Conservation (phyloP, 2,797 vertebrate species). For the Muscicapa comitata region DNA sequence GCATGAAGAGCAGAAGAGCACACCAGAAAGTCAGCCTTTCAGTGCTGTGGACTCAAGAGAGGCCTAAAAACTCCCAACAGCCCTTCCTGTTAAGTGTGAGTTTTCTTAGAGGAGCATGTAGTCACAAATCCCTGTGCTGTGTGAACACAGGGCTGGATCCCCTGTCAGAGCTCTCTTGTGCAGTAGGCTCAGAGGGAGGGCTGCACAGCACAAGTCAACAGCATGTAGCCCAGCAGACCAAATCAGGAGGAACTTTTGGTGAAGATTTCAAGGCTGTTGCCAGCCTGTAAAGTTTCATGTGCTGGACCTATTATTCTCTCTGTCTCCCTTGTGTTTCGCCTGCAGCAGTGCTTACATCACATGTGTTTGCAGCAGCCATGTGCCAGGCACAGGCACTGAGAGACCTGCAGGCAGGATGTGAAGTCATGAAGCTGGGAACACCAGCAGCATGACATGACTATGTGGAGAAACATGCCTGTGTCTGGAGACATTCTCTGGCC, state of each 20-base stretch:
- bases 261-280: background rate
- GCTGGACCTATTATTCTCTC: background rate
- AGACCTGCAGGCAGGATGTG: background rate
- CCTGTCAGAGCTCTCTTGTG: background rate
- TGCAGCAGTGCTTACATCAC: background rate
- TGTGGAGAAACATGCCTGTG: background rate
- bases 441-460: background rate
- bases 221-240: background rate
- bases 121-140: background rate
- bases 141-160: background rate
- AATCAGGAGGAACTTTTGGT: background rate
- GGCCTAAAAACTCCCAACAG: background rate
- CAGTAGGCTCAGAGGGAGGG: background rate
- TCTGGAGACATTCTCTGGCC: background rate
- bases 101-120: background rate
- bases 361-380: accelerated
- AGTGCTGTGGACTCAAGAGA: background rate
- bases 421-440: background rate
- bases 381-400: background rate
- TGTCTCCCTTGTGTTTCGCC: background rate
- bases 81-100: background rate
- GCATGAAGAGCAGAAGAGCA: background rate
- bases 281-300: background rate
- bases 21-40: background rate
- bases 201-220: background rate